Base-by-base conservation (phyloP, 2,113 vertebrate species). In the Acanthisitta chloris region DNA sequence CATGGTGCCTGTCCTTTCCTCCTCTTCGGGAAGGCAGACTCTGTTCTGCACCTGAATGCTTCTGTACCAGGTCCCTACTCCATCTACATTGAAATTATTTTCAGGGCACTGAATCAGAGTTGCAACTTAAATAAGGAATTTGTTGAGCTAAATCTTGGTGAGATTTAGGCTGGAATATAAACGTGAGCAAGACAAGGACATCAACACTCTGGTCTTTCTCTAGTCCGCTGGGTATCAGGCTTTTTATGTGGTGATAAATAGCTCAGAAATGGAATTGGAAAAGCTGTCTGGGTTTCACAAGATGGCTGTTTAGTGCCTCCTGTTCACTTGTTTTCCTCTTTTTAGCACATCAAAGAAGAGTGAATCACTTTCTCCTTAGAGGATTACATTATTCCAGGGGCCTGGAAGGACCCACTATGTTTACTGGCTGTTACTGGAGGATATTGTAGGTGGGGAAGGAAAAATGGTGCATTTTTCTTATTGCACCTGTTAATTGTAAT, bases 231-330 rank as follows among this genome's bases (percentile, higher is more conserved):
- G 57, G 80, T 45, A 91, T 87, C 85, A 57, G 94, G 58, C 77
- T 90, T 93, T 88, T 96, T 96, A 95, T 78, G 48, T 62, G 88
- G 85, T 67, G 92, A 97, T 95, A 93, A 97, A 94, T 94, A 87
- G 89, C 91, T 96, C 94, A 18, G 92, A 33, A 94, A 45, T 38
- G 4, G 71, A 94, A 93, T 92, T 90, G 95, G 94, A 69, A 94
- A 85, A 86, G 84, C 92, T 92, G 67, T 88, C 89, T 91, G 72
- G 70, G 23, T 94, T 97, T 96, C 92, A 93, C 93, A 96, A 94
- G 90, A 94, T 97, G 95, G 87, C 96, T 95, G 87, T 95, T 95
- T 87, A 88, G 91, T 96, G 86, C 92, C 94, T 96, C 94, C 92
- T 94, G 91, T 72, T 94, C 94, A 52, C 86, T 95, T 94, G 76